Conservation (phyloP, 2,888 invertebrate species). For the Argyresthia albistria region DNA sequence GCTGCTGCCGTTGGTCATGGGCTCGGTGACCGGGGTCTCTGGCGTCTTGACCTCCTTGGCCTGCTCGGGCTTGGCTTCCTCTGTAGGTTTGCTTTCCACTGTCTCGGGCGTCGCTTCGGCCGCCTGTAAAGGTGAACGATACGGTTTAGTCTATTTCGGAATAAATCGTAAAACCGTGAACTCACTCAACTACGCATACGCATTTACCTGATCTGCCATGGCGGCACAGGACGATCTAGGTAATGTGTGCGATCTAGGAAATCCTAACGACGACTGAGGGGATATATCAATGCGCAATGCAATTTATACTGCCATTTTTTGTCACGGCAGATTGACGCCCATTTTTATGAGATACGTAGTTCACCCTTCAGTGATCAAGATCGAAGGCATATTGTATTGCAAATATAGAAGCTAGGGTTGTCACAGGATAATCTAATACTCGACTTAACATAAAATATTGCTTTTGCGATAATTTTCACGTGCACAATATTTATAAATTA, state of each 20-base stretch:
- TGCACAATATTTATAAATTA: too few relatives aligned
- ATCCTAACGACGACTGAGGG: slow-evolving; percentile 40
- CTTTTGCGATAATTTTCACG: too few relatives aligned
- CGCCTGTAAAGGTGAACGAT: slow-evolving; percentile 34
- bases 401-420: slow-evolving; percentile 32
- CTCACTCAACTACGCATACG: background rate
- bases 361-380: slow-evolving; percentile 52
- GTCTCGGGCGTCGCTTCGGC: slow-evolving; percentile 47
- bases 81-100: slow-evolving; percentile 33
- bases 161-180: background rate
- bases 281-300: slow-evolving; percentile 27
- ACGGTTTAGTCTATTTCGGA: background rate
- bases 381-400: slow-evolving; percentile 42
- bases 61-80: slow-evolving; percentile 42
- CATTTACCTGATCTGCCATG: slow-evolving; percentile 50
- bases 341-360: slow-evolving; percentile 41
- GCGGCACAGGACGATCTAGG: slow-evolving; percentile 13
- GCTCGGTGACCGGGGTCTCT: slow-evolving; percentile 64
- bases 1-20: slow-evolving; percentile 58
- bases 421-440: slow-evolving; percentile 7
- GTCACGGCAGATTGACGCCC: slow-evolving; percentile 46
- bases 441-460: too few relatives aligned
- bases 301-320: slow-evolving; percentile 44
- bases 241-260: slow-evolving; percentile 20
- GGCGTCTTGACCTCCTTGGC: slow-evolving; percentile 53